Percentiles rank a stretch among this genome's conserved stretches.
phyloP scores from a whole-genome alignment of 1,140 invertebrate species.

The Trachymyrmex cornetzi region DNA sequence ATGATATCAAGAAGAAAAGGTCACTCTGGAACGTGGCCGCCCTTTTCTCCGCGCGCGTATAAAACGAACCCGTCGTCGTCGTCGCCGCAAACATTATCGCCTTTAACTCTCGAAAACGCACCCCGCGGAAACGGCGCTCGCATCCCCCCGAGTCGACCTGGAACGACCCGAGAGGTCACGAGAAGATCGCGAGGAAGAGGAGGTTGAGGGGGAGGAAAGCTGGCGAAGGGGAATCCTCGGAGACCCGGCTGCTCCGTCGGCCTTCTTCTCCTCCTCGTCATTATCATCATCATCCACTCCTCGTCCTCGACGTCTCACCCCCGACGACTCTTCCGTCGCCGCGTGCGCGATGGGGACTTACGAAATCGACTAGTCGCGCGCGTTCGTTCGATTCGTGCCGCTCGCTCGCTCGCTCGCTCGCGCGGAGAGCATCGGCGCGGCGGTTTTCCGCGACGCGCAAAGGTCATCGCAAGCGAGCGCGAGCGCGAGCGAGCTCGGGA shows the following conservation, averaged over 20 bases:
- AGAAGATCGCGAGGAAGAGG: not conserved
- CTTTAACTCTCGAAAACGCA: constrained; percentile 51
- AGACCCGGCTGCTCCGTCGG: constrained; percentile 44
- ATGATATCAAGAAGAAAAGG: constrained; percentile 63
- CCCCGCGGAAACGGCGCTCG: not conserved
- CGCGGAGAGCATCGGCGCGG: constrained; percentile 69
- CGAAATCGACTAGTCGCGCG: constrained; percentile 76
- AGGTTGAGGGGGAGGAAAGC: not conserved
- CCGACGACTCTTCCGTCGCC: constrained; percentile 18
- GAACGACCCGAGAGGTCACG: not conserved
- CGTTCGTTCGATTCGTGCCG: constrained; percentile 76
- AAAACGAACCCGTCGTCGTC: constrained; percentile 4
- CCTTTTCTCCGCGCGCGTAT: constrained; percentile 51
- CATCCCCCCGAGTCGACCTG: not conserved
- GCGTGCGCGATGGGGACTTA: constrained; percentile 68
- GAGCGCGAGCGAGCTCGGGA: constrained; percentile 69
- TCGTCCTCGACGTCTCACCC: constrained; percentile 68
- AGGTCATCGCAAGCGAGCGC: constrained; percentile 74
- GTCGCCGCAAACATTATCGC: constrained; percentile 27
- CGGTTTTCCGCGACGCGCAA: constrained; percentile 76
- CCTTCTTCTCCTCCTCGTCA: constrained; percentile 70
- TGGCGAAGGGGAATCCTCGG: constrained; percentile 66
- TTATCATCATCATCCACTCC: constrained; percentile 76
- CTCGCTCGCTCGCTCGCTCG: constrained; percentile 74
- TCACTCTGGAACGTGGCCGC: constrained; percentile 50